phyloP scores from a whole-genome alignment of 1,140 invertebrate species.

The Papilio machaon region DNA sequence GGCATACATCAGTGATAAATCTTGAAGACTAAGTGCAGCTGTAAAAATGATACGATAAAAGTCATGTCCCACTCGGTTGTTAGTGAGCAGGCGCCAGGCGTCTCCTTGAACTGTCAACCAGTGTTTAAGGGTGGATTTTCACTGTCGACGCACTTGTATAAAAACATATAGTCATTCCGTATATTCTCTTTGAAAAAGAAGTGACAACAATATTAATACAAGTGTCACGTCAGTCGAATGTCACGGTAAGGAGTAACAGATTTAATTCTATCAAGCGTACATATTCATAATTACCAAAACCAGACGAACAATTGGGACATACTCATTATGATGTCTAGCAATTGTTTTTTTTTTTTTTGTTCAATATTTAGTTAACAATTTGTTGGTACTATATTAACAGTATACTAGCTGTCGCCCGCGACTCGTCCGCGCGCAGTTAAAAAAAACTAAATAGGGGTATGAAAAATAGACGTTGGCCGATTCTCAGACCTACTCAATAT shows the following conservation, averaged over 20 bases:
- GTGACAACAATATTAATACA: neutral
- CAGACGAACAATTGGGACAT: conserved; percentile 61
- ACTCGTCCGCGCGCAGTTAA: too few species aligned
- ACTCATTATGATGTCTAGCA: conserved; percentile 53
- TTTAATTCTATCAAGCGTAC: conserved; percentile 58
- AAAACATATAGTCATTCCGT: neutral
- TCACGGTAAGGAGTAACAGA: conserved; percentile 56
- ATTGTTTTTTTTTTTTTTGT: neutral
- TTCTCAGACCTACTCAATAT: too few species aligned
- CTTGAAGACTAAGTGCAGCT: conserved; percentile 61
- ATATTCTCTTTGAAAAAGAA: neutral
- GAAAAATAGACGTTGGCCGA: too few species aligned
- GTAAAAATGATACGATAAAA: conserved; percentile 67
- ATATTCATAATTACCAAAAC: conserved; percentile 67
- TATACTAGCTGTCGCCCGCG: too few species aligned
- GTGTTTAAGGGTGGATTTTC: conserved; percentile 44
- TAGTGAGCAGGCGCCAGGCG: conserved; percentile 50
- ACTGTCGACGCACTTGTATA: neutral
- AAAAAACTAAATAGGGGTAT: too few species aligned
- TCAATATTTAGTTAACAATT: neutral
- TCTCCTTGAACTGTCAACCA: conserved; percentile 71
- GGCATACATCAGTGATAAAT: conserved; percentile 60
- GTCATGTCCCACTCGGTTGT: conserved; percentile 37
- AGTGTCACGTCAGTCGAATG: neutral
- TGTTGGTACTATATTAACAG: neutral